phyloP scores from a whole-genome alignment of 2,113 vertebrate species.

The Melanotaenia duboulayi region DNA sequence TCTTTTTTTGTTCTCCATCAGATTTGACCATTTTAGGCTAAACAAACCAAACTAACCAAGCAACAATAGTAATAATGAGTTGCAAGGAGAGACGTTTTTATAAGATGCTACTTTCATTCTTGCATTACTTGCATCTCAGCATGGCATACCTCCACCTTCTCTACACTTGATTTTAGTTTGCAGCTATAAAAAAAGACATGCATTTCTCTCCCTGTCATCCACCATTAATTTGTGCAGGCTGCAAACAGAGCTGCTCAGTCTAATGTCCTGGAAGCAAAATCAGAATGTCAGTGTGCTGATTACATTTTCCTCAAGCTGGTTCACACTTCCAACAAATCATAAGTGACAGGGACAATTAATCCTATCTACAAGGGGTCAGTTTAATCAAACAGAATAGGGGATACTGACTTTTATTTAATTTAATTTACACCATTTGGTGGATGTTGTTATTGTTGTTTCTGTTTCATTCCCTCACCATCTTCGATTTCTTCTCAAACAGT shows the following conservation, averaged over 20 bases:
- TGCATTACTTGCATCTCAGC: too few relatives aligned
- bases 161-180: too few relatives aligned
- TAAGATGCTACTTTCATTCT: too few relatives aligned
- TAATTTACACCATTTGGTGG: neutral
- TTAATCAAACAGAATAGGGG: neutral
- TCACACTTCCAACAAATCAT: conserved; percentile 31
- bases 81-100: too few relatives aligned
- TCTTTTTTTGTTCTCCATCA: too few relatives aligned
- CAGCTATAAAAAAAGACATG: too few relatives aligned
- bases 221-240: neutral
- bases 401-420: neutral
- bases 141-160: too few relatives aligned
- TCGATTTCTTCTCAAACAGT: conserved; percentile 5
- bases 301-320: neutral
- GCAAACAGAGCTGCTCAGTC: neutral
- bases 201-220: too few relatives aligned
- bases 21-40: too few relatives aligned
- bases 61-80: too few relatives aligned
- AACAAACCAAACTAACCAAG: too few relatives aligned
- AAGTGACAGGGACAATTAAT: conserved; percentile 15
- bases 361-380: neutral
- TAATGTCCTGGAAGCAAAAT: neutral
- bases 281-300: neutral
- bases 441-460: neutral
- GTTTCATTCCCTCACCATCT: neutral